These are phyloP conservation scores for Metalampra italica DNA, from an alignment of 2,888 invertebrate genomes.

Conservation along the genomic window DNA sequence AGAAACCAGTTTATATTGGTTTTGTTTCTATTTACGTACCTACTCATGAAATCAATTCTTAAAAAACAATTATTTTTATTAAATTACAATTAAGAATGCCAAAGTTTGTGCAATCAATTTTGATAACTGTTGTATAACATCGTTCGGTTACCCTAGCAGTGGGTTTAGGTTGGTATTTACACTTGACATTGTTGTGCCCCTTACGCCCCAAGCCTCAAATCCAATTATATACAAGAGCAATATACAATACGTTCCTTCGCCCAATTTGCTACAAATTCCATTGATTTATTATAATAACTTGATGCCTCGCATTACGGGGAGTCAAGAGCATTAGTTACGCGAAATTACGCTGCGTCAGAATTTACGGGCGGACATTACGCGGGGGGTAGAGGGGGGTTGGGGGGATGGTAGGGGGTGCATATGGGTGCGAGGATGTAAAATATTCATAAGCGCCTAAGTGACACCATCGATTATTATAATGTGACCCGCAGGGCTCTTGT, in stretches of 20 bases:
- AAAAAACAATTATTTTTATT: no score
- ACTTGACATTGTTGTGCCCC: no score
- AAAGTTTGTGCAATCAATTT: no score
- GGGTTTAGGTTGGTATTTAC: no score
- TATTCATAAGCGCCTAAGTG: constrained; percentile 54
- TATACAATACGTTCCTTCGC: background rate
- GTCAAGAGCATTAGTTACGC: constrained; percentile 22
- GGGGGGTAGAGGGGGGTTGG: constrained; percentile 11
- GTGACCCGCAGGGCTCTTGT: constrained; percentile 26
- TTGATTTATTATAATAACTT: constrained; percentile 24
- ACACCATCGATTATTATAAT: constrained; percentile 55
- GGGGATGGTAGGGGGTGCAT: background rate
- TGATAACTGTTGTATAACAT: no score
- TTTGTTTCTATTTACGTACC: no score
- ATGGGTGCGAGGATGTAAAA: constrained; percentile 29
- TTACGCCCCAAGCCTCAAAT: background rate
- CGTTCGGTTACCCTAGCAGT: no score
- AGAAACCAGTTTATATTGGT: no score
- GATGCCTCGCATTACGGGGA: constrained; percentile 8
- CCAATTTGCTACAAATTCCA: constrained; percentile 11
- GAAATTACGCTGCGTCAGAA: constrained; percentile 26
- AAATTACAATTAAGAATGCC: no score
- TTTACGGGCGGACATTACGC: constrained; percentile 37
- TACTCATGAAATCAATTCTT: no score
- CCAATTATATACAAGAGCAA: background rate